A percentile compares a stretch with the other conserved stretches of the same genome.
These are phyloP conservation scores for Heterotis niloticus DNA, from an alignment of 2,113 vertebrate genomes.

Conservation along the genomic window DNA sequence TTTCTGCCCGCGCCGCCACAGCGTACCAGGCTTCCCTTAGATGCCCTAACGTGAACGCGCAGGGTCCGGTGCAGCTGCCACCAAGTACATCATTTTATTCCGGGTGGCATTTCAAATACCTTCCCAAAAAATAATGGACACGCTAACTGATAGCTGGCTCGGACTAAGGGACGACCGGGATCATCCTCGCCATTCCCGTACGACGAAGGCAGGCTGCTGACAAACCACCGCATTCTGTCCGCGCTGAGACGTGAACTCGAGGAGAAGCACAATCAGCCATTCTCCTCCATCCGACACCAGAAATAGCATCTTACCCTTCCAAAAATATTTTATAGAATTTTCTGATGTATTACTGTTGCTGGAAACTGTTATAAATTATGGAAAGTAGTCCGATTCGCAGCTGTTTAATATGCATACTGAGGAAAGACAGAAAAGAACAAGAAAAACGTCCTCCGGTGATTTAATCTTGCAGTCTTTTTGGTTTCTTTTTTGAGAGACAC, in stretches of 20 bases:
- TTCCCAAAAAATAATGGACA: conserved; percentile 75
- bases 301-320: conserved; percentile 44
- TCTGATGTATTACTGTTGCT: neutral
- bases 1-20: conserved; percentile 67
- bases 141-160: conserved; percentile 81
- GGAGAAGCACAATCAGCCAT: conserved; percentile 31
- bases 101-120: conserved; percentile 85
- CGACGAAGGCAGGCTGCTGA: conserved; percentile 53
- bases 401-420: conserved; percentile 55
- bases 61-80: conserved; percentile 64
- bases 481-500: too few relatives aligned
- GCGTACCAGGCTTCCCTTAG: conserved; percentile 60
- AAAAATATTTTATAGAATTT: conserved; percentile 10
- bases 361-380: neutral
- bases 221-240: conserved; percentile 64
- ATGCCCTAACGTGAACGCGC: conserved; percentile 75
- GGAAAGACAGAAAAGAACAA: conserved; percentile 47
- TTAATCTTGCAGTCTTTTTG: conserved; percentile 41
- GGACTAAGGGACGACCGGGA: conserved; percentile 72
- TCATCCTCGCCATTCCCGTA: conserved; percentile 43
- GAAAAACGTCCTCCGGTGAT: conserved; percentile 50
- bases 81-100: conserved; percentile 79
- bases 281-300: conserved; percentile 23
- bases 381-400: conserved; percentile 50
- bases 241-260: conserved; percentile 52